A percentile compares a stretch with the other conserved stretches of the same genome.
These are phyloP conservation scores for Coregonus sp. DNA, from an alignment of 2,797 vertebrate species.

Conservation along the genomic window DNA sequence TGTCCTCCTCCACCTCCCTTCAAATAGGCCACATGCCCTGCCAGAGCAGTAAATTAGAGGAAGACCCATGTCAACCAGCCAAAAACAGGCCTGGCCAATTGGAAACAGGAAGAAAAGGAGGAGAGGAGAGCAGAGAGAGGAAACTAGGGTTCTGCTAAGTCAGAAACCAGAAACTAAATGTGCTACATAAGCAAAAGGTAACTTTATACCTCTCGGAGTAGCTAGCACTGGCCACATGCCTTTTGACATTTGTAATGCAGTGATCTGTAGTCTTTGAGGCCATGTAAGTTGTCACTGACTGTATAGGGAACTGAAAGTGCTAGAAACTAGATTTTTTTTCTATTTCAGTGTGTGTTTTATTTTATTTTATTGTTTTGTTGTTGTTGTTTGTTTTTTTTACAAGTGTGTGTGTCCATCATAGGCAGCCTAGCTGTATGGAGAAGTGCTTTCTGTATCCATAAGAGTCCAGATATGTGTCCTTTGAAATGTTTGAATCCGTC, in stretches of 20 bases:
- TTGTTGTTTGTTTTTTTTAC: no score
- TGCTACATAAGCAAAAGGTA: neutral
- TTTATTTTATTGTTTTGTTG: no score
- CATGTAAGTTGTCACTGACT: neutral
- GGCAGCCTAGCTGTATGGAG: no score
- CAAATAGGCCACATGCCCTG: slow-evolving; percentile 35
- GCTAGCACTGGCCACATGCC: neutral
- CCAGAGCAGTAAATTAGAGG: slow-evolving; percentile 57
- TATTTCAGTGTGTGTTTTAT: neutral
- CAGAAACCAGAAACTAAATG: slow-evolving; percentile 14
- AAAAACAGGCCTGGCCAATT: slow-evolving; percentile 45
- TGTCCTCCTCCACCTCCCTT: slow-evolving; percentile 42
- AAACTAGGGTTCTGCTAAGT: slow-evolving; percentile 17
- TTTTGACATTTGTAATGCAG: neutral
- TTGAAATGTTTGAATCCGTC: no score
- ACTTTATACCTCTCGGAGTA: neutral
- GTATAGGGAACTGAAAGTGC: slow-evolving; percentile 5
- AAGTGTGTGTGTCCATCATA: neutral
- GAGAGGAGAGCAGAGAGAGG: slow-evolving; percentile 9
- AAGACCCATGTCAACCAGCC: slow-evolving; percentile 45
- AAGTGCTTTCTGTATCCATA: no score
- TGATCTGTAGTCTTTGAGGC: neutral
- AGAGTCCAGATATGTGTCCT: no score
- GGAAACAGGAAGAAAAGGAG: slow-evolving; percentile 25
- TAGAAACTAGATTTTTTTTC: neutral